Base-by-base conservation (phyloP, 2,888 invertebrate genomes). In the Andricus quercusramuli region DNA sequence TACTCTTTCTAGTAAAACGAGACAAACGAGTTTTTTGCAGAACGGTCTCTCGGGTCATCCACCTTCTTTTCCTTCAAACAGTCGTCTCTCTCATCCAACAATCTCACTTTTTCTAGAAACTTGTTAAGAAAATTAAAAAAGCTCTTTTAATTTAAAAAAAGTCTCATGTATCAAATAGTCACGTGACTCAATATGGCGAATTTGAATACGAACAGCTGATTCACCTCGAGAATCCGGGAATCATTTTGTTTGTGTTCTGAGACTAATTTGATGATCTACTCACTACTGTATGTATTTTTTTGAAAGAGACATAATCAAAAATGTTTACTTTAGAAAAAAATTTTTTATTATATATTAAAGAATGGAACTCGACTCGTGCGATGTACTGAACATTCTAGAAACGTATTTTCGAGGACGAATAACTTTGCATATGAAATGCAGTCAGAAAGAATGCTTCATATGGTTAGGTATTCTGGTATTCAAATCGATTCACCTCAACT, bases 1-100 rank as follows among this genome's bases (percentile, higher is more conserved):
- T 84, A 86, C 84, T 80, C 79, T 74, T 79, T 78, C 83, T 81
- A 83, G 83, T 79, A 83, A 86, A 84, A 87, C 86, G 82, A 86
- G 86, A 84, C 81, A 84, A 87, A 87, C 88, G 81, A 84, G 89
- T 88, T 87, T 83, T 85, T 82, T 74, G 80, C 81, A 74, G 70
- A 83, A 84, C 80, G 81, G 83, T 80, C 83, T 84, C 83, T 76
- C 81, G 82, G 85, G 85, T 86, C 86, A 83, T 85, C 85, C 83
- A 84, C 86, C 85, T 81, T 81, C 80, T 84, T 85, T 85, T 83
- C 84, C 66, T 79, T 51, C 25, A 47, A 68, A 68, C 22, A 68
- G 66, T 67, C 37, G 41, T 66, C 37, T 15, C 41, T 37, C 41
- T 67, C 66, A n/a, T 67, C 66, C 66, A 67, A 41, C 20, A 41